A percentile compares a stretch with the other conserved stretches of the same genome.
Conservation (phyloP, 1,140 invertebrate species). For the Sycophila sp. region DNA sequence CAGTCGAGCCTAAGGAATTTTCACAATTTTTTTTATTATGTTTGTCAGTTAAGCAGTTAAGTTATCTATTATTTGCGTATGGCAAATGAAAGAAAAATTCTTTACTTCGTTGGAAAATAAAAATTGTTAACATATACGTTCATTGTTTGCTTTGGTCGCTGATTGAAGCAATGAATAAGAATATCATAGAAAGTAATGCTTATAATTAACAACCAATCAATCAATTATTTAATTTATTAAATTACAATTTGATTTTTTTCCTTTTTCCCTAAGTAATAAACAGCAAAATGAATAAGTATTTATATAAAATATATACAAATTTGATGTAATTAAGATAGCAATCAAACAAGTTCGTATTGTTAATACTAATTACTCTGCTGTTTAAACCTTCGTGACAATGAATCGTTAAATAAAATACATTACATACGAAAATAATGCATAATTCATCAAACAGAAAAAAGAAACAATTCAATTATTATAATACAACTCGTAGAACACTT, state of each 20-base stretch:
- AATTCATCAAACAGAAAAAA: neutral
- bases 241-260: constrained; percentile 17
- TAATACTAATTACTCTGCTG: constrained; percentile 18
- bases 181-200: constrained; percentile 22
- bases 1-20: neutral
- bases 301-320: constrained; percentile 16
- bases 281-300: constrained; percentile 25
- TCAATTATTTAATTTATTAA: constrained; percentile 16
- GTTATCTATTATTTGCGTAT: constrained; percentile 5
- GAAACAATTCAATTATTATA: constrained; percentile 11
- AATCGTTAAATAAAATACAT: constrained; percentile 14
- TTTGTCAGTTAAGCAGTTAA: too few species aligned
- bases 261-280: constrained; percentile 6
- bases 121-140: constrained; percentile 22
- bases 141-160: constrained; percentile 16
- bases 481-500: neutral
- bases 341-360: constrained; percentile 11
- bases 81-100: constrained; percentile 19
- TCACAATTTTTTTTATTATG: constrained; percentile 1
- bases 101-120: constrained; percentile 2
- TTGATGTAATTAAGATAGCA: neutral
- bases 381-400: constrained; percentile 4
- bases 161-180: neutral
- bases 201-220: constrained; percentile 16
- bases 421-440: constrained; percentile 4